These are phyloP conservation scores for Acestrorhynchus altus DNA, from an alignment of 2,797 vertebrate species.

Conservation along the genomic window DNA sequence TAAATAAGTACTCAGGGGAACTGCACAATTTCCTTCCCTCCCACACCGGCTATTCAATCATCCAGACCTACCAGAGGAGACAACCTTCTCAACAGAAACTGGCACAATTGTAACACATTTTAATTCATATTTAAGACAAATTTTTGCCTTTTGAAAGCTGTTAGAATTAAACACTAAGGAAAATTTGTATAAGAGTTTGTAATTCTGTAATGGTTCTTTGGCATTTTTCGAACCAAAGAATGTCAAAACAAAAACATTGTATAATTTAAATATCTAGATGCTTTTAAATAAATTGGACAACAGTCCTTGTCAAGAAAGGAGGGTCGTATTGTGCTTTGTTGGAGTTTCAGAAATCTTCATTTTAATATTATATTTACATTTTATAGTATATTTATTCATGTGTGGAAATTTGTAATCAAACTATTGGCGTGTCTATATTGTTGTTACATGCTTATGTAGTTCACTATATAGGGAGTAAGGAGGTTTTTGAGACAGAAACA, in stretches of 20 bases:
- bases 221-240: background rate
- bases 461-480: no score
- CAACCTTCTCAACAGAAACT: constrained; percentile 9
- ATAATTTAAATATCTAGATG: background rate
- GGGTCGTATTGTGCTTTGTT: no score
- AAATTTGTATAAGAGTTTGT: background rate
- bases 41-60: constrained; percentile 71
- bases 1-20: constrained; percentile 84
- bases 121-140: background rate
- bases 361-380: no score
- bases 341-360: no score
- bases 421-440: no score
- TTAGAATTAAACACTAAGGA: background rate
- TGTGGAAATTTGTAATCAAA: no score
- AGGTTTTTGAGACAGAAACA: no score
- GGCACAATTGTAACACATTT: background rate
- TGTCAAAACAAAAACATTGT: background rate
- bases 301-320: no score
- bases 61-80: constrained; percentile 52
- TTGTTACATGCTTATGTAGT: no score
- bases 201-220: background rate
- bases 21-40: constrained; percentile 80
- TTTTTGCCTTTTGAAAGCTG: background rate
- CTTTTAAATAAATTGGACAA: background rate
- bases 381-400: no score